These are phyloP conservation scores for Arenaria interpres DNA, from an alignment of 2,113 vertebrate species.

Conservation along the genomic window DNA sequence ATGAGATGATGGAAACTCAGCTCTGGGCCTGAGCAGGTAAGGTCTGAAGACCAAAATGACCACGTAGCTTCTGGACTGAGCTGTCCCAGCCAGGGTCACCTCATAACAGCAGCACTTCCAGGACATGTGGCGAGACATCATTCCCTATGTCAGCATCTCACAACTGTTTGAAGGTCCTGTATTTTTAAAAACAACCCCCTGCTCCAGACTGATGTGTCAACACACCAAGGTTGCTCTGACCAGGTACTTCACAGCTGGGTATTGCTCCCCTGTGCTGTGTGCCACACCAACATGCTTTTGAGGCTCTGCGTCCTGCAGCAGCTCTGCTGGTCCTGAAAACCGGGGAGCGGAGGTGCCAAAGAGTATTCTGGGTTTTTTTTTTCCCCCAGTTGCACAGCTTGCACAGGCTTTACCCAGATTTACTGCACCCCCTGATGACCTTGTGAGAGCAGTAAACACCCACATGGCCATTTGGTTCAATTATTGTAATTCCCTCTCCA, in stretches of 20 bases:
- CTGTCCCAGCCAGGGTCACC: background rate
- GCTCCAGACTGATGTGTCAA: accelerated
- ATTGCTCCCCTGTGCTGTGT: background rate
- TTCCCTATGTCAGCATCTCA: background rate
- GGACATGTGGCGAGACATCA: background rate
- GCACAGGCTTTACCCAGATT: background rate
- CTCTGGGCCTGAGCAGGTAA: background rate
- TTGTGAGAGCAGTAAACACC: constrained; percentile 6
- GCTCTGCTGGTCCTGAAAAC: background rate
- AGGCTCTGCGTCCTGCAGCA: background rate
- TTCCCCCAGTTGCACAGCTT: background rate
- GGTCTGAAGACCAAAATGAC: background rate
- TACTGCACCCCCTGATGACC: constrained; percentile 12
- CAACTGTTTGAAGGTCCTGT: background rate
- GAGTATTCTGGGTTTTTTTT: background rate
- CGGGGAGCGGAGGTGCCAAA: background rate
- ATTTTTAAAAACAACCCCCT: background rate
- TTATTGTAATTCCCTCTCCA: constrained; percentile 46
- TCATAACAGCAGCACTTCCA: background rate
- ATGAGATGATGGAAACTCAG: background rate
- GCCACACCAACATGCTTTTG: accelerated
- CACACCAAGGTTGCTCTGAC: background rate
- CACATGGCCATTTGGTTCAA: constrained; percentile 15
- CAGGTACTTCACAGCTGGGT: accelerated
- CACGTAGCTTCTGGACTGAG: background rate